These are phyloP conservation scores for Dendropsophus ebraccatus DNA, from an alignment of 2,113 vertebrate species.

Conservation along the genomic window DNA sequence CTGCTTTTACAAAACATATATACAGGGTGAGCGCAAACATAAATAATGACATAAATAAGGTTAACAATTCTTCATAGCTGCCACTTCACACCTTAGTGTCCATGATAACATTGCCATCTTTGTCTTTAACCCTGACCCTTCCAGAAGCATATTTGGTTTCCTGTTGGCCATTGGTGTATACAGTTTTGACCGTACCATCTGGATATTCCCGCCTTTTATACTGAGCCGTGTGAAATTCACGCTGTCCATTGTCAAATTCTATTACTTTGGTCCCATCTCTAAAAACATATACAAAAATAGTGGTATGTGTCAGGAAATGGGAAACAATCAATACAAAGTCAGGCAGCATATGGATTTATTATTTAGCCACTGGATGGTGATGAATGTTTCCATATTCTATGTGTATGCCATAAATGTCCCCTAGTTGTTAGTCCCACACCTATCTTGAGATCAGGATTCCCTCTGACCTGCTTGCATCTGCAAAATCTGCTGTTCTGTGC, in stretches of 20 bases:
- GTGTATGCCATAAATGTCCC: no score
- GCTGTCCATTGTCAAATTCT: conserved; percentile 92
- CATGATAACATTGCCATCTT: conserved; percentile 84
- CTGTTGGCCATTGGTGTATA: conserved; percentile 88
- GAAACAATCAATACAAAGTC: no score
- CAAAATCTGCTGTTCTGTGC: no score
- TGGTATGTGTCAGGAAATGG: no score
- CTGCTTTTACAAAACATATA: conserved; percentile 21
- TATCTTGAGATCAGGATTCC: no score
- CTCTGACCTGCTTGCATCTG: no score
- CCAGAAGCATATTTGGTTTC: conserved; percentile 90
- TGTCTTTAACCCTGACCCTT: conserved; percentile 88
- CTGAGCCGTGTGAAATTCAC: conserved; percentile 86
- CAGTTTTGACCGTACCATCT: conserved; percentile 92
- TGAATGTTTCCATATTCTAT: no score
- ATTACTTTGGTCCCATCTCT: conserved; percentile 93
- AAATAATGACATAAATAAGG: conserved; percentile 28
- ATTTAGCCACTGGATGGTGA: no score
- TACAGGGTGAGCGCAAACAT: conserved; percentile 4
- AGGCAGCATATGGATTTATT: no score
- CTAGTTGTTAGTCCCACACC: no score
- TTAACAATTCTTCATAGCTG: not conserved
- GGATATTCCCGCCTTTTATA: conserved; percentile 94
- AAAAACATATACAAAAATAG: not conserved
- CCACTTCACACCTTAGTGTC: conserved; percentile 72